Evolutionary conservation across 2,888 invertebrate species (phyloP).

Genomic region (Cantharis nigra): DNA sequence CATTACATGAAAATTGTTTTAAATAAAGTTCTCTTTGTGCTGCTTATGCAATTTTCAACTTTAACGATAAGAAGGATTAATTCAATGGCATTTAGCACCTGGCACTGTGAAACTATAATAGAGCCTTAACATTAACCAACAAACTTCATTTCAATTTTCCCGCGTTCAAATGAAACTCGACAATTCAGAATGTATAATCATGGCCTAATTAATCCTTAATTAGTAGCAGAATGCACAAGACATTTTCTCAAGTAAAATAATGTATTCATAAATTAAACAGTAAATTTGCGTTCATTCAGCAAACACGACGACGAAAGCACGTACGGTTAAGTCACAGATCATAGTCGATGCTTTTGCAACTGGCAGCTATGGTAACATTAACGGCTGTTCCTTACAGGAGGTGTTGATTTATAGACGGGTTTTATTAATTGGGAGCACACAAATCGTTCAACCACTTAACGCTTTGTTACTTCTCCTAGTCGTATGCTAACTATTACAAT

Average conservation of each 20-base stretch:
- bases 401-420: conserved; percentile 48
- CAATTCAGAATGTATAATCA: conserved; percentile 29
- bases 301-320: conserved; percentile 21
- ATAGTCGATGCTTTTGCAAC: conserved; percentile 47
- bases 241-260: conserved; percentile 22
- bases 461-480: conserved; percentile 37
- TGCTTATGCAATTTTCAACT: neutral
- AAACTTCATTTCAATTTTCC: conserved; percentile 21
- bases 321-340: conserved; percentile 32
- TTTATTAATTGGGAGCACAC: conserved; percentile 45
- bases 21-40: neutral
- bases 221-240: conserved; percentile 28
- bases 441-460: conserved; percentile 41
- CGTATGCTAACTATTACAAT: conserved; percentile 1
- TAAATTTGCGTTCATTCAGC: conserved; percentile 13
- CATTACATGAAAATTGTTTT: neutral
- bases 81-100: conserved; percentile 20
- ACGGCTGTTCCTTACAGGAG: conserved; percentile 44
- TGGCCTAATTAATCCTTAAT: conserved; percentile 29
- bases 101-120: conserved; percentile 20
- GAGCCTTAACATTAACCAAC: conserved; percentile 26
- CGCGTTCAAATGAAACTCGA: conserved; percentile 19
- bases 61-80: conserved; percentile 23
- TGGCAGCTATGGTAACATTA: conserved; percentile 47
- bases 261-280: conserved; percentile 27